phyloP scores from a whole-genome alignment of 2,888 invertebrate genomes.

The Drosophila tripunctata region DNA sequence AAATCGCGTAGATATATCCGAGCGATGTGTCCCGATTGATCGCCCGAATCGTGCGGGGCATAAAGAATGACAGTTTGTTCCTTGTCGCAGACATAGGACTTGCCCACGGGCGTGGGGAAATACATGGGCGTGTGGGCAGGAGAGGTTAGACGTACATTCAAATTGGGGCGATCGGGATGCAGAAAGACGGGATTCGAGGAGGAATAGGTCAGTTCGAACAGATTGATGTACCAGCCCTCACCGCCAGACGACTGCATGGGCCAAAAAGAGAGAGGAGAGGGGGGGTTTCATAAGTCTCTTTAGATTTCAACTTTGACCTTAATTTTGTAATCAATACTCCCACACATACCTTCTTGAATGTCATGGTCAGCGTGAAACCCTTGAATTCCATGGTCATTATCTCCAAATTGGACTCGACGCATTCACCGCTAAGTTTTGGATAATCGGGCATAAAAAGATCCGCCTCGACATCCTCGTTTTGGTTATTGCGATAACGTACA shows the following conservation, averaged over 20 bases:
- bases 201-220: conserved; percentile 90
- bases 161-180: conserved; percentile 86
- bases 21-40: conserved; percentile 86
- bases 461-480: conserved; percentile 88
- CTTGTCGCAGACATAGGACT: conserved; percentile 91
- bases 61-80: conserved; percentile 88
- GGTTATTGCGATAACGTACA: conserved; percentile 89
- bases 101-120: conserved; percentile 94
- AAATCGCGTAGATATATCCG: conserved; percentile 88
- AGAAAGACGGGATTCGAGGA: conserved; percentile 87
- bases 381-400: conserved; percentile 90
- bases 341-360: conserved; percentile 90
- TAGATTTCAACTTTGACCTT: conserved; percentile 37
- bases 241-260: conserved; percentile 95
- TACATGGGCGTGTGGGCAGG: conserved; percentile 86
- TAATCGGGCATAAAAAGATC: conserved; percentile 91
- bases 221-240: conserved; percentile 94
- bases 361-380: conserved; percentile 90
- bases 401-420: conserved; percentile 90
- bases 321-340: conserved; percentile 4
- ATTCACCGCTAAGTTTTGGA: conserved; percentile 89
- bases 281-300: no score
- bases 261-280: no score
- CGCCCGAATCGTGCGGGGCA: conserved; percentile 85
- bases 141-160: conserved; percentile 86